Base-by-base conservation (phyloP, 23 tunicate species). In the Phallusia fumigata region DNA sequence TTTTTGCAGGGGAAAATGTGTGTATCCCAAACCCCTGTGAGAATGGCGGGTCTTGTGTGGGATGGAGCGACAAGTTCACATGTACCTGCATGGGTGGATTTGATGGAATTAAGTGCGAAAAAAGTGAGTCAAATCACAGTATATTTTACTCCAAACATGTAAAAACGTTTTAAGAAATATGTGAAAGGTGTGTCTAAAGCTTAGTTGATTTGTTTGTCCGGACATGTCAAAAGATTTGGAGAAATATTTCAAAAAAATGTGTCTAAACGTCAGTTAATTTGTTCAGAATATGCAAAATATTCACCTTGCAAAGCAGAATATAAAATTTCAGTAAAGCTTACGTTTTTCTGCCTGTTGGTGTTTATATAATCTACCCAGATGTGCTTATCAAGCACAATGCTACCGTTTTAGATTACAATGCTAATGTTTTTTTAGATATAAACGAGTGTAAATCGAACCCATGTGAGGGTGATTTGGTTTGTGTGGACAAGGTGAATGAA, bases 11-110 rank as follows among this genome's bases (percentile, higher is more conserved):
- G 18, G 88, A 80, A 73, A 95, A 78, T 58, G 85, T 76, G 21
- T 95, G 99, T 80, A 81, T 90, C 65, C 99, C 99, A 0, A 95
- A 95, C 65, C 99, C 99, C 11, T 95, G 99, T 50, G 79, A 95
- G 77, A 95, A 95, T 76, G 91, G 69, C 19, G 99, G 99, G 6
- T 64, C 89, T 13, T 95, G 95, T 81, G 65, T 85, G 1, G 30
- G 26, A 18, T 95, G 99, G 95, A 76, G 75, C 11, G 92, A 90
- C 15, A 64, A 73, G 21, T 94, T 78, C 52, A 89, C 86, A 18
- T 94, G 98, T 81, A 84, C 98, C 5, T 94, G 98, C 64, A 85
- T 94, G 15, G 30, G 78, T 0, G 98, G 98, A 0, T 94, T 87
- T 76, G 32, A 69, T 11, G 98, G 90, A 12, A 88, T 82, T 13